Evolutionary conservation across 2,888 invertebrate species (phyloP).

Genomic region (Synanthedon vespiformis): DNA sequence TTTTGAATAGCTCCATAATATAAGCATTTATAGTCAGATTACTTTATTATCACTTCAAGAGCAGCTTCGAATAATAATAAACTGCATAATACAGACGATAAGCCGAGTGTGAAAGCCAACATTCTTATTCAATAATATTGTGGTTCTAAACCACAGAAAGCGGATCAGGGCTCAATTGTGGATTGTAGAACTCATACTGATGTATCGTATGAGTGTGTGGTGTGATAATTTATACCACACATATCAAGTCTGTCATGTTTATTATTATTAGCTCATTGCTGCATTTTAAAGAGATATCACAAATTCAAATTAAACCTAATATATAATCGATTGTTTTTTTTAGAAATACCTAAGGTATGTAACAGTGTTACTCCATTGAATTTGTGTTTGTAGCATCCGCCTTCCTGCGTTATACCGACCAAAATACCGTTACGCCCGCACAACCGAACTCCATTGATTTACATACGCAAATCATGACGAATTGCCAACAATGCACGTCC

Average conservation of each 20-base stretch:
- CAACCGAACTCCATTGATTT: constrained; percentile 64
- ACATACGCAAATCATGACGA: constrained; percentile 69
- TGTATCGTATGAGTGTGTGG: no score
- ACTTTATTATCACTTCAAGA: neutral
- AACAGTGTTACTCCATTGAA: constrained; percentile 25
- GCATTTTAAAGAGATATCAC: no score
- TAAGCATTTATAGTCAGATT: neutral
- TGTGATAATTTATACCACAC: no score
- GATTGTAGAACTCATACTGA: neutral
- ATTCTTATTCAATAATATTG: neutral
- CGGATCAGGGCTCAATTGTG: neutral
- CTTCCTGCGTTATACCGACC: constrained; percentile 62
- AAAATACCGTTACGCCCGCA: constrained; percentile 65
- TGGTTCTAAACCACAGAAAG: neutral
- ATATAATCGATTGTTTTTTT: no score
- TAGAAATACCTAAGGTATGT: neutral
- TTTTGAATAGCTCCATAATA: neutral
- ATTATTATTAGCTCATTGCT: no score
- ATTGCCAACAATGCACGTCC: constrained; percentile 53
- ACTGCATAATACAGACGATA: neutral
- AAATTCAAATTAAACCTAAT: no score
- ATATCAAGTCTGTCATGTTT: no score
- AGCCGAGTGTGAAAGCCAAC: neutral
- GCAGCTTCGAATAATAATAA: neutral
- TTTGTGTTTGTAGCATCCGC: constrained; percentile 68